phyloP scores from a whole-genome alignment of 1,140 invertebrate genomes.

The Metopolophium dirhodum region DNA sequence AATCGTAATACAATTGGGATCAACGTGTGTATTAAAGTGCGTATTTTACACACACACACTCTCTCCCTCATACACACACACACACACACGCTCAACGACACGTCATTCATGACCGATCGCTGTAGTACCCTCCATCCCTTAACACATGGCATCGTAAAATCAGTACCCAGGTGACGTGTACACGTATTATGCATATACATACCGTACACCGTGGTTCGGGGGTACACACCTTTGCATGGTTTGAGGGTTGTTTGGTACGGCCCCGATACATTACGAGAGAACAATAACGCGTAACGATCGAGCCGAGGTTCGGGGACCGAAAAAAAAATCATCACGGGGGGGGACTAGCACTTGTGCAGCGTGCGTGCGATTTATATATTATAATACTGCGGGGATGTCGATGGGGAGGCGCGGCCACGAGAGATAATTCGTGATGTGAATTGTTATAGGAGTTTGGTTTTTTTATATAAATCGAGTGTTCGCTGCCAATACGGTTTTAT shows the following conservation, averaged over 20 bases:
- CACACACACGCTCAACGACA: background rate
- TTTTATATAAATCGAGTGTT: background rate
- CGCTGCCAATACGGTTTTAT: background rate
- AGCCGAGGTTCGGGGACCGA: background rate
- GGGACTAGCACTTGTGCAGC: background rate
- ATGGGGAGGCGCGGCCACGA: constrained; percentile 9
- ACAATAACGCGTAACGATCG: constrained; percentile 54
- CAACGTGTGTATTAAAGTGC: background rate
- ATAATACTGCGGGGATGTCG: background rate
- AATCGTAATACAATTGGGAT: constrained; percentile 43
- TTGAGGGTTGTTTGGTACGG: background rate
- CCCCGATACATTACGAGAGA: background rate
- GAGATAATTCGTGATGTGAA: constrained; percentile 54
- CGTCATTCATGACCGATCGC: constrained; percentile 37
- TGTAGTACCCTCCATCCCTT: background rate
- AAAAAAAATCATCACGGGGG: constrained; percentile 1
- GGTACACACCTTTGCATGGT: background rate
- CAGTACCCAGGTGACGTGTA: constrained; percentile 50
- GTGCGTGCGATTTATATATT: background rate
- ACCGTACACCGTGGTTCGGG: background rate
- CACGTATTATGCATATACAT: background rate
- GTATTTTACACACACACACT: background rate
- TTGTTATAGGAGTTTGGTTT: constrained; percentile 36
- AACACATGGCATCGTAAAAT: constrained; percentile 52
- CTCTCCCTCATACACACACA: background rate